Evolutionary conservation across 2,797 vertebrate genomes (phyloP), one percentile per base, ranked within the genome.

Genomic region (Protosalanx chinensis): DNA sequence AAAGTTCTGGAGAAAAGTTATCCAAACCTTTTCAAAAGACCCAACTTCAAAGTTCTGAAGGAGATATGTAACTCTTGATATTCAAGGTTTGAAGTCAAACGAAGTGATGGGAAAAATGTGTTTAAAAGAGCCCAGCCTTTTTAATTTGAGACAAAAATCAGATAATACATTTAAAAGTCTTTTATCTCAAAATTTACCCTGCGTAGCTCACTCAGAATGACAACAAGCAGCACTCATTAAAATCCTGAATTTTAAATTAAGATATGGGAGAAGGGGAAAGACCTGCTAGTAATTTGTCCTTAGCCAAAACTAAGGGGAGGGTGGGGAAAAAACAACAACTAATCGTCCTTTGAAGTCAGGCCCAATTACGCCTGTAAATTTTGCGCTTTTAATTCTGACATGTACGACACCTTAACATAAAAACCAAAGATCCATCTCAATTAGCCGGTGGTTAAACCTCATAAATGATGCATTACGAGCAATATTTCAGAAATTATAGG

Each of bases 311-410:
- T 63, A 81, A 79, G 18, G 64, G 46, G 41, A 49, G 56, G 41
- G n/a, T n/a, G 64, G 35, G 32, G 33, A 49, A 37, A 68, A 57
- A 70, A 13, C 41, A 62, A 59, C 13, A 68, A 68, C 69, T 4
- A 76, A 76, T 4, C 69, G 23, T 35, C 67, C 64, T 84, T 53
- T 79, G 58, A 84, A 77, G 68, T 77, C 64, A 75, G 27, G 35
- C 57, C 68, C 18, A 74, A 72, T 76, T 73, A 74, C 74, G 46
- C 30, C 69, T 77, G 70, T 75, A 27, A 72, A 77, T 71, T 57
- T 5, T 72, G 63, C 63, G 67, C 30, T 37, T 46, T 37, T 20
- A 8, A 75, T 76, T 79, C 56, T 20, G 58, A 69, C 67, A 58
- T 20, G 30, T 56, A 68, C 12, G 33, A 35, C 59, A 60, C 76